Evolutionary conservation across 1,140 invertebrate species (phyloP).

Genomic region (Bombus sylvicola): DNA sequence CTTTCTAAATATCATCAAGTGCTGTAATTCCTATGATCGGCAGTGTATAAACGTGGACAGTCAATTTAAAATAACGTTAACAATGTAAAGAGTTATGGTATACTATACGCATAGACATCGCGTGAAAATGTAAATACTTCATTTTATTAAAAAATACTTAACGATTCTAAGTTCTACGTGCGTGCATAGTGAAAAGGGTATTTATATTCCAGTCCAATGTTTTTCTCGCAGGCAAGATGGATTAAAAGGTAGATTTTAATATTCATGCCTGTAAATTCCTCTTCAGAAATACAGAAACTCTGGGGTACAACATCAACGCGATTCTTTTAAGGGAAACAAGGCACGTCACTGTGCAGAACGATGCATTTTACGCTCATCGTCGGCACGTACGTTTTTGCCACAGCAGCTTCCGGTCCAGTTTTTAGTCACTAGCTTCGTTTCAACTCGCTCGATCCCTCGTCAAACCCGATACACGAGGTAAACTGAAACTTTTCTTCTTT

Average conservation of each 20-base stretch:
- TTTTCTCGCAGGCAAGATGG: not conserved
- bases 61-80: too few relatives aligned
- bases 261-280: slow-evolving; percentile 13
- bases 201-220: not conserved
- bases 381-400: slow-evolving; percentile 65
- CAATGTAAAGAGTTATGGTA: too few relatives aligned
- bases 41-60: too few relatives aligned
- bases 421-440: slow-evolving; percentile 46
- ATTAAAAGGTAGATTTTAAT: slow-evolving; percentile 8
- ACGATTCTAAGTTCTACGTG: too few relatives aligned
- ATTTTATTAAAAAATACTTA: too few relatives aligned
- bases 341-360: slow-evolving; percentile 56
- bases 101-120: too few relatives aligned
- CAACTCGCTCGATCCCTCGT: slow-evolving; percentile 40
- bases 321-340: slow-evolving; percentile 55
- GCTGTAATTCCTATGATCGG: too few relatives aligned
- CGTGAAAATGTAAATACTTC: too few relatives aligned
- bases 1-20: too few relatives aligned
- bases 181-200: not conserved
- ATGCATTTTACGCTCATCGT: slow-evolving; percentile 57
- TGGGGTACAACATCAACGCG: not conserved
- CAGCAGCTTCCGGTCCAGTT: slow-evolving; percentile 64
- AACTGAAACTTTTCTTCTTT: slow-evolving; percentile 23
- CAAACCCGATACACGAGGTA: slow-evolving; percentile 22
- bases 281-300: not conserved